Evolutionary conservation across 1,140 invertebrate genomes (phyloP), one percentile per base, ranked within the genome.

Genomic region (Schlechtendalia chinensis): DNA sequence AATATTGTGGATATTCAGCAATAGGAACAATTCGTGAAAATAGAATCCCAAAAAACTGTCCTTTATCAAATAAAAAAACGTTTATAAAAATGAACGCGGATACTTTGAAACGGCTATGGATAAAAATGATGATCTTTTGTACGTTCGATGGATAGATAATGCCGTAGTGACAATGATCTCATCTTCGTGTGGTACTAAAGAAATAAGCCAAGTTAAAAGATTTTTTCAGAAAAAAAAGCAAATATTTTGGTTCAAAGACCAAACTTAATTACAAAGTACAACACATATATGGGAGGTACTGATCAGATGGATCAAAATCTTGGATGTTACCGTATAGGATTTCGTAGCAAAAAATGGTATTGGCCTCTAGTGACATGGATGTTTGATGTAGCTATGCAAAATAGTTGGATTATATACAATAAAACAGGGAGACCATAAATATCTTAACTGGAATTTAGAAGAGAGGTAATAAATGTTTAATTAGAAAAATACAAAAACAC

Each of bases 311-410:
- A 84, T 77, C 80, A 83, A 56, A 75, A 71, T 54, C 58, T 83
- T 6, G 81, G 74, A 47, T 71, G 71, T 6, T 82, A 83, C 50
- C 45, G 82, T 50, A 82, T 83, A 14, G n/a, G 58, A n/a, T 82
- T 84, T 39, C 67, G 71, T 14, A 80, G 81, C 17, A 83, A 83
- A 72, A 84, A 83, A 72, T 83, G 83, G 81, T 83, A 82, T 39
- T 83, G 81, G 79, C 58, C 80, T 50, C 45, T 83, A 32, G 59
- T 83, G 17, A 83, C 81, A 19, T 82, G 80, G 79, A n/a, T 82
- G n/a, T 77, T 83, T 75, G 81, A 82, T 80, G 67, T 72, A 29
- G 24, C 59, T 1, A 16, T 69, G 4, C 27, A 61, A 61, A 83
- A 81, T 81, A 81, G 47, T 17, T 56, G 53, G 50, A 45, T 69